Conservation (phyloP, 2,113 vertebrate species). For the Vombatus ursinus region DNA sequence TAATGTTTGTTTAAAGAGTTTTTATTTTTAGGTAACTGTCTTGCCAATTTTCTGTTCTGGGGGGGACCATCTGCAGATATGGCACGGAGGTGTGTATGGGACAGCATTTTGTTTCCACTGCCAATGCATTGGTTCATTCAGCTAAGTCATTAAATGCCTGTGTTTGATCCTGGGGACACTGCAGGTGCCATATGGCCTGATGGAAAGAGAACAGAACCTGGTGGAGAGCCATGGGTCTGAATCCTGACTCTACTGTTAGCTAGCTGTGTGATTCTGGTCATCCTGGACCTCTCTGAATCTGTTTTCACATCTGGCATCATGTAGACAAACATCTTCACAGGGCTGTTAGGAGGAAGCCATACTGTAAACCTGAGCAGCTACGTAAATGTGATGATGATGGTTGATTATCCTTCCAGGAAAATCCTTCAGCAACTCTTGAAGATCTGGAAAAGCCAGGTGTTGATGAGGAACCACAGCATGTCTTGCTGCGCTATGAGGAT, state of each 20-base stretch:
- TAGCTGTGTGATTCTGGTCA: background rate
- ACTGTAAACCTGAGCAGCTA: background rate
- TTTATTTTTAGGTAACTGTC: background rate
- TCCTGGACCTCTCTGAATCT: background rate
- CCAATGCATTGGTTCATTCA: background rate
- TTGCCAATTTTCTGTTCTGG: background rate
- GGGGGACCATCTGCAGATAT: background rate
- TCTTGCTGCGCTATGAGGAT: slow-evolving; percentile 96
- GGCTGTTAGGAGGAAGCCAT: background rate
- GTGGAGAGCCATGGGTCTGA: background rate
- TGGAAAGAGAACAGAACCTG: background rate
- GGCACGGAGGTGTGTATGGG: background rate
- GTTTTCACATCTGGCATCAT: background rate
- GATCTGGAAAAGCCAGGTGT: slow-evolving; percentile 98
- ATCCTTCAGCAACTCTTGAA: slow-evolving; percentile 96
- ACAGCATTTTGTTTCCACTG: background rate
- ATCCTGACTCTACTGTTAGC: background rate
- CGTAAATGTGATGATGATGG: fast-evolving
- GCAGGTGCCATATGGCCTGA: background rate
- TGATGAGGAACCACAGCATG: slow-evolving; percentile 98
- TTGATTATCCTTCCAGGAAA: slow-evolving; percentile 86
- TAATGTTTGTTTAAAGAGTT: background rate
- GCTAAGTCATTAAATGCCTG: background rate
- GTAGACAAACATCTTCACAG: background rate
- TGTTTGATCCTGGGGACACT: background rate